Conservation (phyloP, 1,140 invertebrate genomes). For the Papilio polyxenes region DNA sequence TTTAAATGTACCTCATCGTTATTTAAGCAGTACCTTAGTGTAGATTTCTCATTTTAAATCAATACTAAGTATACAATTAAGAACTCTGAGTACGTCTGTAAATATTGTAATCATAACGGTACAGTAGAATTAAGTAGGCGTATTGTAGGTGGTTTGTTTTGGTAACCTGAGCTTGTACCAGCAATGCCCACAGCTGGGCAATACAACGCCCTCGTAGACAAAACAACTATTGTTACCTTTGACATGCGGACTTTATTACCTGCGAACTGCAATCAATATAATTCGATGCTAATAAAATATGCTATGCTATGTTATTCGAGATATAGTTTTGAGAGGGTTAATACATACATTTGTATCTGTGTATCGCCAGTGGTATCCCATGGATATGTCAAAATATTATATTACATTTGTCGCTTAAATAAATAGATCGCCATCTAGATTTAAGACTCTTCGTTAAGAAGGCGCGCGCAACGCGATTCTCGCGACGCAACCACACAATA, state of each 20-base stretch:
- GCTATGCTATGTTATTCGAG: not conserved
- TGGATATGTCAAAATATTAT: too few species aligned
- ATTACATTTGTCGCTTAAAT: too few species aligned
- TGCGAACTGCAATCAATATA: not conserved
- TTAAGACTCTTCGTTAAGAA: too few species aligned
- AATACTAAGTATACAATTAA: not conserved
- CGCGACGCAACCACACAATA: too few species aligned
- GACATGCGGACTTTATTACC: not conserved
- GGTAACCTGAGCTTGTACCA: not conserved
- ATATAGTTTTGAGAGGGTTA: too few species aligned
- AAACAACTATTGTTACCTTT: not conserved
- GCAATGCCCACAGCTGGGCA: not conserved
- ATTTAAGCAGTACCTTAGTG: not conserved
- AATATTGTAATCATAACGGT: not conserved
- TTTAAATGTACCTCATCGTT: too few species aligned
- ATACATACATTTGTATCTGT: too few species aligned
- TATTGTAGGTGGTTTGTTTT: not conserved
- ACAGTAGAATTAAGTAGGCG: not conserved
- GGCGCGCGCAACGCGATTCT: too few species aligned
- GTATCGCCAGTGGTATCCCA: too few species aligned
- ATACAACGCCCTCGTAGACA: conserved; percentile 2
- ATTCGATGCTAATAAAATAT: not conserved
- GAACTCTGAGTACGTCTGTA: not conserved
- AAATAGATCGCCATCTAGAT: too few species aligned
- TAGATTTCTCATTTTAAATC: not conserved